phyloP scores from a whole-genome alignment of 2,113 vertebrate genomes.

The Apteryx mantelli region DNA sequence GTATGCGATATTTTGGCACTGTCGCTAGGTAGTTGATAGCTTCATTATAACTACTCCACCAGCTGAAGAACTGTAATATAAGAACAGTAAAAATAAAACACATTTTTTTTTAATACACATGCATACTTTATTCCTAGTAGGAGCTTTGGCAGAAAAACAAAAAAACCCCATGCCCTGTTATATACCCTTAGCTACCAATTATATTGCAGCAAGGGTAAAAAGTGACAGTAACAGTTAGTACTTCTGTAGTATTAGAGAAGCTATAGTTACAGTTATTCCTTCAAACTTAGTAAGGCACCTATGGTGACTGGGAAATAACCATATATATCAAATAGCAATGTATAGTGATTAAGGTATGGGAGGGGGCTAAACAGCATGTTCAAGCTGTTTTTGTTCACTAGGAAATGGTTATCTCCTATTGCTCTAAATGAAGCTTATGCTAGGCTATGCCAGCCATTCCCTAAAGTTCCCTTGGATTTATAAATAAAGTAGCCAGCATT shows the following conservation, averaged over 20 bases:
- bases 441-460: background rate
- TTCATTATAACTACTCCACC: slow-evolving; percentile 98
- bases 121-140: background rate
- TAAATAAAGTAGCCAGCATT: background rate
- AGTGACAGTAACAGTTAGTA: background rate
- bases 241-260: background rate
- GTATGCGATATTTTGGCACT: slow-evolving; percentile 95
- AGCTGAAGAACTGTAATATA: slow-evolving; percentile 93
- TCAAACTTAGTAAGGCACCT: background rate
- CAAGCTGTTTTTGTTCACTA: background rate
- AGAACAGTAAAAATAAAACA: slow-evolving; percentile 22
- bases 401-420: background rate
- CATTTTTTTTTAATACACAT: background rate
- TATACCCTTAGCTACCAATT: background rate
- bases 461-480: background rate
- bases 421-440: background rate
- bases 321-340: background rate
- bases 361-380: background rate
- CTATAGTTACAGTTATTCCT: background rate
- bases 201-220: background rate
- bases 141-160: background rate
- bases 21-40: slow-evolving; percentile 94
- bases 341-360: background rate
- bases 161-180: background rate
- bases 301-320: background rate